Percentiles rank a stretch among this genome's conserved stretches.
These are phyloP conservation scores for Enteromius argenteus DNA, from an alignment of 2,797 vertebrate genomes.

Conservation along the genomic window DNA sequence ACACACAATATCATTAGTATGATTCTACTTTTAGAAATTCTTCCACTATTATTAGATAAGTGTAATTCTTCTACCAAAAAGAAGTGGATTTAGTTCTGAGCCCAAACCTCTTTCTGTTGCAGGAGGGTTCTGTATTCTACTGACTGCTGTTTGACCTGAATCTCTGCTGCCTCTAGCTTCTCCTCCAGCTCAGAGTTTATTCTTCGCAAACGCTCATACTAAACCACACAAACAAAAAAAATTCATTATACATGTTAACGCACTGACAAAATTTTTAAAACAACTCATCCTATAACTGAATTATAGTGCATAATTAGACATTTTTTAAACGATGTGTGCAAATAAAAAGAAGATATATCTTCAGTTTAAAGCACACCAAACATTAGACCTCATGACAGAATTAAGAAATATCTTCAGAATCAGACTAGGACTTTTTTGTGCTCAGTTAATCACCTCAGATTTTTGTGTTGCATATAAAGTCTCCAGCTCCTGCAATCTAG, in stretches of 20 bases:
- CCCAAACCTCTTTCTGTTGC: slow-evolving; percentile 91
- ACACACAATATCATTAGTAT: not conserved
- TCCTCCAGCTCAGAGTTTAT: slow-evolving; percentile 91
- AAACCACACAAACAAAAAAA: slow-evolving; percentile 53
- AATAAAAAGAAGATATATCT: not conserved
- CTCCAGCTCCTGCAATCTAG: slow-evolving; percentile 85
- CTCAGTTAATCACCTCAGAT: slow-evolving; percentile 83
- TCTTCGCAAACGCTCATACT: slow-evolving; percentile 90
- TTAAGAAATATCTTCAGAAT: not conserved
- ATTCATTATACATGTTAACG: not conserved
- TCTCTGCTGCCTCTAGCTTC: slow-evolving; percentile 92
- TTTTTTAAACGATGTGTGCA: not conserved
- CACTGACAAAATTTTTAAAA: not conserved
- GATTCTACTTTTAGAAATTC: not conserved
- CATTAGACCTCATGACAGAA: not conserved
- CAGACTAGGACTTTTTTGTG: not conserved
- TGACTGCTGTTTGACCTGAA: slow-evolving; percentile 92
- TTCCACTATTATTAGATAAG: not conserved
- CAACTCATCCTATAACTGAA: not conserved
- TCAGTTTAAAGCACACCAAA: not conserved
- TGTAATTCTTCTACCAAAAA: not conserved
- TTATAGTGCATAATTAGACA: not conserved
- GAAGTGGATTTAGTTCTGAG: not conserved
- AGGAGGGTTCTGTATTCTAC: slow-evolving; percentile 87
- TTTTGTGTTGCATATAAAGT: slow-evolving; percentile 81